Base-by-base conservation (phyloP, 2,797 vertebrate genomes). In the Propithecus deckenii region DNA sequence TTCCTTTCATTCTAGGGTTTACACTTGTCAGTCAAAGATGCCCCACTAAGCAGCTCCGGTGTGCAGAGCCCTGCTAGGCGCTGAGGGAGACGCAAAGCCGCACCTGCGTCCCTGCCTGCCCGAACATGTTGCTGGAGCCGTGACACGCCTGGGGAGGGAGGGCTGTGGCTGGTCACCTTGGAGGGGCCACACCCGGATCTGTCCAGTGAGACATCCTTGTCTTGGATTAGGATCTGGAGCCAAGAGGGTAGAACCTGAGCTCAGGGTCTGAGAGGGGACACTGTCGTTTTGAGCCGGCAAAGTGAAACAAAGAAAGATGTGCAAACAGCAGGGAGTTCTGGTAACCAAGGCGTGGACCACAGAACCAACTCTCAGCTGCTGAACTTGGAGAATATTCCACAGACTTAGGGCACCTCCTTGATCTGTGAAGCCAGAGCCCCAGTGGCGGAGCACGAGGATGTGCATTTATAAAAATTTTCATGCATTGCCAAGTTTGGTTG, bases 371-470 rank as follows among this genome's bases (percentile, higher is more conserved):
- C 8, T 20, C 4, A 0, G 7, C 32, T 9, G 38, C 5, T 9
- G 32, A 35, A 28, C 52, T 38, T 50, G 28, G n/a, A 86, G 38
- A 43, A 12, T 15, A 6, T 23, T 25, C 20, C 13, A 2, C 10
- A 79, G 20, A 17, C 18, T 18, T 8, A 7, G 55, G 81, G 28
- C 4, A 2, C 50, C 3, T 35, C 32, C 18, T 50, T 75, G 11
- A 15, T 3, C 48, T 35, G 18, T 38, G 28, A 43, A 18, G 32
- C 52, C 48, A 38, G 0, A 43, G 14, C 7, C 22, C 22, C 72
- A 2, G 1, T 2, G 15, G 43, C 4, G 4, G 3, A 11, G 5
- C 35, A 1, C 6, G 3, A 43, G 4, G 10, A 11, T 20, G 7
- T 43, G 55, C 6, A 3, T 61, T 18, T 55, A 20, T 22, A 35